These are phyloP conservation scores for Danio albolineatus DNA, from an alignment of 2,797 vertebrate genomes.

Conservation along the genomic window DNA sequence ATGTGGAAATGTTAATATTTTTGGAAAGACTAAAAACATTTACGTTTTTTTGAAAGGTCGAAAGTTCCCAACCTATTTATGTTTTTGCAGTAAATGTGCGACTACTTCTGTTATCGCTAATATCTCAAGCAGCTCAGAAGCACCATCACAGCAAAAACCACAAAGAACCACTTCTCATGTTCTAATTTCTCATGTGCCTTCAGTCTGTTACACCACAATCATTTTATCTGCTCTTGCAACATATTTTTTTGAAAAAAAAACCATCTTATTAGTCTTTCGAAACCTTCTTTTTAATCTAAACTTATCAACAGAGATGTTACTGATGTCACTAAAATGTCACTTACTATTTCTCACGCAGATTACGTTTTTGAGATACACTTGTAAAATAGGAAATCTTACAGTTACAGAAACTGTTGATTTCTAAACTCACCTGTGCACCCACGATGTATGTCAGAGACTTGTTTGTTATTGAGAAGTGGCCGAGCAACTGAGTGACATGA, in stretches of 20 bases:
- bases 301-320: too few species aligned
- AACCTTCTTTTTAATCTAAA: neutral
- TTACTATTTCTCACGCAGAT: neutral
- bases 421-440: slow-evolving; percentile 82
- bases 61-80: neutral
- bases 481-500: slow-evolving; percentile 91
- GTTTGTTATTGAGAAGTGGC: slow-evolving; percentile 93
- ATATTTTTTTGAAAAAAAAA: neutral
- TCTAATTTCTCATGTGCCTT: neutral
- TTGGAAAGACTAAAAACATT: neutral
- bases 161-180: neutral
- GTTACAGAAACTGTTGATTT: too few species aligned
- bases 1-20: neutral
- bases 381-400: neutral
- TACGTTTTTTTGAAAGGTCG: neutral
- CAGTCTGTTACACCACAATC: neutral
- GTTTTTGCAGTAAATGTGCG: neutral
- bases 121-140: neutral
- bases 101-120: neutral
- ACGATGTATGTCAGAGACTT: slow-evolving; percentile 95
- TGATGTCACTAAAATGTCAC: neutral
- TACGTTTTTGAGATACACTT: neutral
- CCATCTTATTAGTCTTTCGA: neutral
- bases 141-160: neutral
- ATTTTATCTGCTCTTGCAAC: neutral